Evolutionary conservation across 2,888 invertebrate genomes (phyloP).

Genomic region (Lasioglossum vierecki): DNA sequence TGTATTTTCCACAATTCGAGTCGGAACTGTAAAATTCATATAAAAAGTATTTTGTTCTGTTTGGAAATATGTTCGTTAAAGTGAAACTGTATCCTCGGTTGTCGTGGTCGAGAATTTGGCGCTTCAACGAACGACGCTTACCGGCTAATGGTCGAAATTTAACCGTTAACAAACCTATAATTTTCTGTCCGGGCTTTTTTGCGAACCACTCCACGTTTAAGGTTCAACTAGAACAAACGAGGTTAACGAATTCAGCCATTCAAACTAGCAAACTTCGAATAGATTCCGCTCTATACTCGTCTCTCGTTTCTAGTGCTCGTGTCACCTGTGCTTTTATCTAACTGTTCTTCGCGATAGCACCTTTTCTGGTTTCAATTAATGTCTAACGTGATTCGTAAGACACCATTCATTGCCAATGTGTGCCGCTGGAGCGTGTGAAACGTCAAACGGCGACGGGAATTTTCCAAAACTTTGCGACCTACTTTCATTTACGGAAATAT

Average conservation of each 20-base stretch:
- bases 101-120: background rate
- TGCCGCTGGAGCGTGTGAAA: background rate
- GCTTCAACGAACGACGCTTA: background rate
- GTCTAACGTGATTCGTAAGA: too few species aligned
- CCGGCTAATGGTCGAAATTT: background rate
- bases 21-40: too few species aligned
- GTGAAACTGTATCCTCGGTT: background rate
- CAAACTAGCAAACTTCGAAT: background rate
- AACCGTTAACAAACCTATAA: background rate
- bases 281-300: background rate
- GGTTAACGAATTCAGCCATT: conserved; percentile 1
- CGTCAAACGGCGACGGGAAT: background rate
- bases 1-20: too few species aligned
- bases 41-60: too few species aligned
- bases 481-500: background rate
- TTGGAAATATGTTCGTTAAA: too few species aligned
- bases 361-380: background rate
- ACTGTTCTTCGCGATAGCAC: background rate
- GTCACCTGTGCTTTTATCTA: background rate
- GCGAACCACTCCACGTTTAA: background rate
- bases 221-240: background rate
- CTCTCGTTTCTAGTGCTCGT: background rate
- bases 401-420: background rate
- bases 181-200: background rate
- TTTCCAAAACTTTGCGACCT: conserved; percentile 1